phyloP scores from a whole-genome alignment of 2,113 vertebrate genomes.

The Telmatochromis sp. region DNA sequence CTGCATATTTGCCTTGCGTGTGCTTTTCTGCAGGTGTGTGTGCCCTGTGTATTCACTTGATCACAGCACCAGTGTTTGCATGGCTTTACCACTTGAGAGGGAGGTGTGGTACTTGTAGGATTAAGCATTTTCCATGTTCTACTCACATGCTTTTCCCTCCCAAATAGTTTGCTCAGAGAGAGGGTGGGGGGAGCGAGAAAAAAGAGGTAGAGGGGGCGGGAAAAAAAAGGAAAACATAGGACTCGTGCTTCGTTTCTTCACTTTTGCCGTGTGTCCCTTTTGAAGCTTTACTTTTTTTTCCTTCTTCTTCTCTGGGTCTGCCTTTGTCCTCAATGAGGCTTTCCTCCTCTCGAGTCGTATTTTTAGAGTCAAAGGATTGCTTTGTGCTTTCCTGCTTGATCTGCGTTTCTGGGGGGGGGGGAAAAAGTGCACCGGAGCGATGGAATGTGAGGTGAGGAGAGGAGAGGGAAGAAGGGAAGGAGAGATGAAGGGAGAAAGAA shows the following conservation, averaged over 20 bases:
- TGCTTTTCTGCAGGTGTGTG: neutral
- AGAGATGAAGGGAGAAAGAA: neutral
- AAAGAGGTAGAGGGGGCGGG: neutral
- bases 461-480: neutral
- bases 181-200: neutral
- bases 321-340: constrained; percentile 47
- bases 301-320: neutral
- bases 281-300: neutral
- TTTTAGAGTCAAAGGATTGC: constrained; percentile 67
- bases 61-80: constrained; percentile 16
- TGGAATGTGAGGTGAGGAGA: constrained; percentile 63
- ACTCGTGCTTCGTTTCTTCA: neutral
- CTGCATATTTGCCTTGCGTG: neutral
- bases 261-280: neutral
- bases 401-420: constrained; percentile 31
- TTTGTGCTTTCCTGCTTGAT: constrained; percentile 66
- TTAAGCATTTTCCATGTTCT: constrained; percentile 51
- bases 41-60: constrained; percentile 29
- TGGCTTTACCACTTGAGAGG: neutral
- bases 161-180: neutral
- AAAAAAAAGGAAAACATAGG: neutral
- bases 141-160: constrained; percentile 20
- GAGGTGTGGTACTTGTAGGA: constrained; percentile 24
- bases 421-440: constrained; percentile 37
- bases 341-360: constrained; percentile 46